Evolutionary conservation across 2,888 invertebrate species (phyloP).

Genomic region (Drosophila antonietae): DNA sequence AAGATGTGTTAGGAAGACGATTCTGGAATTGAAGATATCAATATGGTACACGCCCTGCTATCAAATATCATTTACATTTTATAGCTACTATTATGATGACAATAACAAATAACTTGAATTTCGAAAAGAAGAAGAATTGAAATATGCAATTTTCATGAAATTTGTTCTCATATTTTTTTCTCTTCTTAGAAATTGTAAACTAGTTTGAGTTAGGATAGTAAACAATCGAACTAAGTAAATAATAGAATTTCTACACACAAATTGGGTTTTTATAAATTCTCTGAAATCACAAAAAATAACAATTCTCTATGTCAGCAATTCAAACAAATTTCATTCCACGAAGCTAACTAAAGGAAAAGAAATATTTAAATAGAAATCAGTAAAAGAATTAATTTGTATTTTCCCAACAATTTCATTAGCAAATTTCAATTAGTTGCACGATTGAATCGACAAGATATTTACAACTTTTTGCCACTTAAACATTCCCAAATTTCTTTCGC

Average conservation of each 20-base stretch:
- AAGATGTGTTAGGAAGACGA: no score
- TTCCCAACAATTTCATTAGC: conserved; percentile 72
- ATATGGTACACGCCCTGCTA: no score
- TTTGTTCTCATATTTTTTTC: no score
- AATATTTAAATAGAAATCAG: conserved; percentile 21
- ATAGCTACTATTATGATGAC: no score
- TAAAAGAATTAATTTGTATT: conserved; percentile 51
- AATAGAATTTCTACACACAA: not conserved
- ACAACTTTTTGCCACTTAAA: conserved; percentile 60
- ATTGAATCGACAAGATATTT: conserved; percentile 76
- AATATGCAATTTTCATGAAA: no score
- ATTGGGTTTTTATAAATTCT: not conserved
- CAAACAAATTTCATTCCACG: not conserved
- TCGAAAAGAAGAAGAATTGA: no score
- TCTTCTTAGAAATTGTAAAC: not conserved
- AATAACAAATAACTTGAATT: no score
- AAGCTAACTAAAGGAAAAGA: not conserved
- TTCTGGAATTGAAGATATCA: no score
- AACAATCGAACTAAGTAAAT: not conserved
- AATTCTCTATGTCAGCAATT: not conserved
- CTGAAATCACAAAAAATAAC: not conserved
- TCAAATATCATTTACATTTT: no score
- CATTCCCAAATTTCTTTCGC: conserved; percentile 14
- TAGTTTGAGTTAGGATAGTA: not conserved
- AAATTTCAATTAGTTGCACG: conserved; percentile 78